These are phyloP conservation scores for Spilogale gracilis DNA, from an alignment of 2,113 vertebrate species.

Conservation along the genomic window DNA sequence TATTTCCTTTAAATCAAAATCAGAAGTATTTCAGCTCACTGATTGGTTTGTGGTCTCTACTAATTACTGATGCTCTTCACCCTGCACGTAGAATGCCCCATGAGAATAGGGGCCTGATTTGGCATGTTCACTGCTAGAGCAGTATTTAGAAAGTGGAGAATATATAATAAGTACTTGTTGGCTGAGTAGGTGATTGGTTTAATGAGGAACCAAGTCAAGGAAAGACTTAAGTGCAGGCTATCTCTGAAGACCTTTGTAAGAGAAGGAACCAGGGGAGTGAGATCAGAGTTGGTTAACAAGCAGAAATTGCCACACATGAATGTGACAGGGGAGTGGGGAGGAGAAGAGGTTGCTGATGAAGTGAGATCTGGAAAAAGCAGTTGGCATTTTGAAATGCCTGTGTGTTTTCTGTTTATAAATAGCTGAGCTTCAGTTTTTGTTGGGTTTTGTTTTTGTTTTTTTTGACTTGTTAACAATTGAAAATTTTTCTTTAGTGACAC, in stretches of 20 bases:
- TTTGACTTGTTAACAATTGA: conserved; percentile 20
- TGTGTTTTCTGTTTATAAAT: conserved; percentile 39
- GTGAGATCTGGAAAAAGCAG: background rate
- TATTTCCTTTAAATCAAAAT: conserved; percentile 29
- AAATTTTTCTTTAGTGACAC: conserved; percentile 40
- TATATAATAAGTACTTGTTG: background rate
- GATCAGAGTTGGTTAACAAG: background rate
- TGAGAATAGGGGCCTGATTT: background rate
- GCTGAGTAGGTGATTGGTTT: background rate
- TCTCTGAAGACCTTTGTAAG: background rate
- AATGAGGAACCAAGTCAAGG: background rate
- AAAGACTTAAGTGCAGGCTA: background rate
- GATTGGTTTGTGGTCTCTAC: background rate
- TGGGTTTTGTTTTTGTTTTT: background rate
- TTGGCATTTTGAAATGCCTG: background rate
- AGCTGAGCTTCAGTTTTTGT: background rate
- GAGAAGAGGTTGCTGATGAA: background rate
- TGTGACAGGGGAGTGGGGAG: background rate
- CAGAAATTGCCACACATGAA: background rate
- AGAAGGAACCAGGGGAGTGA: background rate
- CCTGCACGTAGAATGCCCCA: background rate
- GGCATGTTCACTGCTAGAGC: background rate
- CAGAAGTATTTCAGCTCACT: background rate
- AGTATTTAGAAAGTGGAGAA: background rate
- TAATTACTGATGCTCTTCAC: background rate